These are phyloP conservation scores for Cryptus armator DNA, from an alignment of 2,888 invertebrate species.

Conservation along the genomic window DNA sequence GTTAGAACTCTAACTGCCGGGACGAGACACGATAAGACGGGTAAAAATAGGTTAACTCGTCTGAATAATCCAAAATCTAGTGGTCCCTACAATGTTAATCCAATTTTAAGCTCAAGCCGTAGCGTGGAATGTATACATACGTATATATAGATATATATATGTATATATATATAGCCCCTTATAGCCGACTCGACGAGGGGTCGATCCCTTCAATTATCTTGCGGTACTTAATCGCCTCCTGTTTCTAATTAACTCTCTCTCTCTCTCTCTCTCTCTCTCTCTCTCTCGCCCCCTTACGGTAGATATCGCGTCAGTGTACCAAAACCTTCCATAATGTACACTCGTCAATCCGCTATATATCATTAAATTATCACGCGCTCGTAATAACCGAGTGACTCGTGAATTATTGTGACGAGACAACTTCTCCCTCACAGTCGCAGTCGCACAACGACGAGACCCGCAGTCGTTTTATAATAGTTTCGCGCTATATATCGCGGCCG, in stretches of 20 bases:
- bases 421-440: not conserved
- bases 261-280: no score
- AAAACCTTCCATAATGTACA: not conserved
- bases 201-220: conserved; percentile 9
- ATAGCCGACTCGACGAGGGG: not conserved
- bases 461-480: conserved; percentile 37
- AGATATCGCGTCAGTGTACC: not conserved
- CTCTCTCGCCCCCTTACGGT: no score
- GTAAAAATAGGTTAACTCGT: not conserved
- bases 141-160: not conserved
- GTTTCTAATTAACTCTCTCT: not conserved
- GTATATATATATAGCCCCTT: not conserved
- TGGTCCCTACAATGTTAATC: conserved; percentile 6
- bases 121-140: not conserved
- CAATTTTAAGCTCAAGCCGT: not conserved
- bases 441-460: not conserved
- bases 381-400: not conserved
- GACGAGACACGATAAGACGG: not conserved
- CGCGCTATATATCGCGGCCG: conserved; percentile 47
- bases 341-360: not conserved
- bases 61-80: not conserved
- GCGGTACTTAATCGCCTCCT: conserved; percentile 4
- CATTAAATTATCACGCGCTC: conserved; percentile 10
- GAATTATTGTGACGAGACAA: conserved; percentile 14
- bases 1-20: no score